Conservation (phyloP, 2,113 vertebrate species). For the Nestor notabilis region DNA sequence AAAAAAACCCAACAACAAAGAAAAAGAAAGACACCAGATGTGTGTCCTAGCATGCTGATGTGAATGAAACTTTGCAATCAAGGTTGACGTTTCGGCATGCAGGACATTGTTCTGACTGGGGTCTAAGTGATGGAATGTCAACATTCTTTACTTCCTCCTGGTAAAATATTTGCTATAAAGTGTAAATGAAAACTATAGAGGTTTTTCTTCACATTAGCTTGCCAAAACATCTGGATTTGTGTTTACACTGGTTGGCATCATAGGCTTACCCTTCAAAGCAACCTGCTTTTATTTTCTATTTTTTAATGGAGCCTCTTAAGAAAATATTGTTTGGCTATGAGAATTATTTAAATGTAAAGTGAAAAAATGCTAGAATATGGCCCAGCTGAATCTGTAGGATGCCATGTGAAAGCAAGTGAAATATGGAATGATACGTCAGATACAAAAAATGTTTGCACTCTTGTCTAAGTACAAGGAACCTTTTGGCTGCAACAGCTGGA, state of each 20-base stretch:
- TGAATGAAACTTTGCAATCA: not conserved
- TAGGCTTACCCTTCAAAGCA: constrained; percentile 49
- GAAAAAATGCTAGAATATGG: not conserved
- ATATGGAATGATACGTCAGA: not conserved
- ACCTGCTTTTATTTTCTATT: constrained; percentile 17
- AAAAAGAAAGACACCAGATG: not conserved
- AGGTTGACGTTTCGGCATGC: constrained; percentile 42
- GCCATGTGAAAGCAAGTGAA: not conserved
- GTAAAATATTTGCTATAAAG: constrained; percentile 74
- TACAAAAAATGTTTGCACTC: not conserved
- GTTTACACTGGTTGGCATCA: constrained; percentile 49
- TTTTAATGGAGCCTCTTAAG: constrained; percentile 20
- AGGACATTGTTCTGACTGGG: constrained; percentile 44
- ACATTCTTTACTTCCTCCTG: constrained; percentile 61
- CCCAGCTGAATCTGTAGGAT: not conserved
- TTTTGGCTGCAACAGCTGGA: not conserved
- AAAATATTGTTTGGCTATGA: not conserved
- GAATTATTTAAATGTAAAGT: constrained; percentile 28
- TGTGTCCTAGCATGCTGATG: not conserved
- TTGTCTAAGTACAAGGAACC: not conserved
- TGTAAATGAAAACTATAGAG: constrained; percentile 68
- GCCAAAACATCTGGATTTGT: constrained; percentile 61
- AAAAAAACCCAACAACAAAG: not conserved
- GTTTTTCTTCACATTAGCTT: constrained; percentile 48
- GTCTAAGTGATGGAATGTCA: constrained; percentile 57